These are phyloP conservation scores for Dendrocincla fuliginosa DNA, from an alignment of 2,797 vertebrate species.

Conservation along the genomic window DNA sequence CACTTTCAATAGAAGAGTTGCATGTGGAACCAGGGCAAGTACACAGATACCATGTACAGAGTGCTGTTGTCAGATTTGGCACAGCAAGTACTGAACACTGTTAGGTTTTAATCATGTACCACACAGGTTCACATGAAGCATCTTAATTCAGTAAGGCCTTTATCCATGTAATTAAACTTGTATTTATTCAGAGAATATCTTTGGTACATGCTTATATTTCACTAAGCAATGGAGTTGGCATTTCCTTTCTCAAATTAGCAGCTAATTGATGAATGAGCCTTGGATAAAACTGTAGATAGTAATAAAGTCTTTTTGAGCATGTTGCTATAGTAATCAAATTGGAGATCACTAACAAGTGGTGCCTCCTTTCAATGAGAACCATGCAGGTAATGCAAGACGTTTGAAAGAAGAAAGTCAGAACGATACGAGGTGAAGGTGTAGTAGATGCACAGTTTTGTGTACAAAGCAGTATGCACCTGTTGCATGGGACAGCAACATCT, in stretches of 20 bases:
- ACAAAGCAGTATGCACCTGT: neutral
- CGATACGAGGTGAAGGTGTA: neutral
- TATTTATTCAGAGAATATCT: neutral
- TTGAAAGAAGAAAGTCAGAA: neutral
- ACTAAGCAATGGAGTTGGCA: neutral
- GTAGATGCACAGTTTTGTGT: neutral
- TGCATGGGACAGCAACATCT: neutral
- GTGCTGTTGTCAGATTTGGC: neutral
- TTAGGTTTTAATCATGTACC: neutral
- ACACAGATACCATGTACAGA: neutral
- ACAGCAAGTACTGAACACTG: neutral
- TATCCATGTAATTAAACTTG: neutral
- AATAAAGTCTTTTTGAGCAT: neutral
- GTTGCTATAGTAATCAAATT: neutral
- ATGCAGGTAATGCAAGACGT: neutral
- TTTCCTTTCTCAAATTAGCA: neutral
- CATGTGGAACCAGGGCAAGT: neutral
- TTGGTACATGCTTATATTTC: neutral
- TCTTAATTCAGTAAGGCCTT: neutral
- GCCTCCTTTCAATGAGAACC: neutral
- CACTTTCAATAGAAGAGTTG: neutral
- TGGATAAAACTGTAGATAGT: neutral
- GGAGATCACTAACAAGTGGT: neutral
- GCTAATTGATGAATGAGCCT: neutral
- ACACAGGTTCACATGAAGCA: neutral